Base-by-base conservation (phyloP, 37 sponge, comb jelly and placozoan genomes). In the Diacarnus erythraeanus region DNA sequence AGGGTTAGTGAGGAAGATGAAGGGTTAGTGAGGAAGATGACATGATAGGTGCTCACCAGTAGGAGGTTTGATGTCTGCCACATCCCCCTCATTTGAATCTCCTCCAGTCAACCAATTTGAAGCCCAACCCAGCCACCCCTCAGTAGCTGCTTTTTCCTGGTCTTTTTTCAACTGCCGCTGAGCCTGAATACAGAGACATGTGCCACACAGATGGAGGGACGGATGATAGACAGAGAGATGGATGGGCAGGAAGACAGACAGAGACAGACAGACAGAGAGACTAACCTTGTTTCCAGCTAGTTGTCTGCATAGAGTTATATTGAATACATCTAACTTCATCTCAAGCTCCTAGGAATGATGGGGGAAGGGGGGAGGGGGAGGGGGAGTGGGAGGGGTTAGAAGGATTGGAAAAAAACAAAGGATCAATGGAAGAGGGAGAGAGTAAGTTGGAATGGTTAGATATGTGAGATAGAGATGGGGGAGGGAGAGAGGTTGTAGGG, bases 221-320 rank as follows among this genome's bases (percentile, higher is more conserved):
- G n/a, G 60, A 59, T n/a, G 20, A 56, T 56, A 20, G 20, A 15
- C 30, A 26, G 17, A 68, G 60, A 59, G 18, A 27, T 27, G 60
- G 26, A 59, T 27, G 60, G 26, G 26, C 27, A 17, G 10, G 10
- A 59, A 31, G 37, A 38, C 25, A 37, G 21, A 3, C 41, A 23
- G 43, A 29, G 17, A 17, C 17, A 23, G 69, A 31, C 41, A 80
- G 36, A 12, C 51, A 6, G 6, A 47, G 10, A 47, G 29, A 42
- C 37, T 18, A 59, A 93, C 93, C 81, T 89, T 42, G 30, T 39
- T 76, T 38, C 89, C 87, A 37, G 93, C 93, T 38, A 60, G 47
- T 31, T 80, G 73, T 57, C 93, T 44, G 27, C 88, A 88, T 20
- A 85, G 39, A 17, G 72, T 80, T 30, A 93, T 88, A 66, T 89